Evolutionary conservation across 1,140 invertebrate species (phyloP), one percentile per base, ranked within the genome.

Genomic region (Branchinecta lindahli): DNA sequence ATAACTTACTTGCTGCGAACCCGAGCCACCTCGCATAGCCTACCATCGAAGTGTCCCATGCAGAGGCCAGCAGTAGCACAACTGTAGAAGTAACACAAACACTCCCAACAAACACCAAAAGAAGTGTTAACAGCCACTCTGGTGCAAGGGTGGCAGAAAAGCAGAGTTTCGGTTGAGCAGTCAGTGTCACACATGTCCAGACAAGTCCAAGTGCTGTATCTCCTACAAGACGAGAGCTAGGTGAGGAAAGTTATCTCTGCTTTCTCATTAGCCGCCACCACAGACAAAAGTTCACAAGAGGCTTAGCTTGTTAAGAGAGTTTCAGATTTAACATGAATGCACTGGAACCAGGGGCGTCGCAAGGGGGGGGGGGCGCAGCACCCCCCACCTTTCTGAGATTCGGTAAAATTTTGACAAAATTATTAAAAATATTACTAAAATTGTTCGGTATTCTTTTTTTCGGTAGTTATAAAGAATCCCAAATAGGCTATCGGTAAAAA

Each of bases 1-100:
- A 33, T 33, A 33, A 82, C 86, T 84, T 86, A 92, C 90, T 95
- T 77, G 92, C 92, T 73, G 90, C 89, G 81, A 96, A 96, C 76
- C 94, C 94, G 73, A 95, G 89, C 92, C 93, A 96, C 77, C 92
- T 81, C 7, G 92, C 93, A 83, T 93, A 94, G 3, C 90, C 88
- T 74, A 95, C 87, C 0, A 94, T 89, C 80, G 91, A 88, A 68
- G 89, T 81, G 78, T 93, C 91, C 88, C 93, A 95, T 75, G 91
- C 90, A 44, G 92, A 94, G 15, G 90, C 86, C 12, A 87, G 86
- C 21, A 96, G 79, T 10, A 96, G 79, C 74, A 94, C 89, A 67
- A 96, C 88, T 3, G 93, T 95, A 7, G 89, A 89, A 0, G 92
- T 94, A 69, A 95, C 92, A 76, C 92, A 92, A 76, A 94, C 88